Percentiles rank a stretch among this genome's conserved stretches.
Evolutionary conservation across 2,888 invertebrate species (phyloP).

Genomic region (Scaptomyza parva): DNA sequence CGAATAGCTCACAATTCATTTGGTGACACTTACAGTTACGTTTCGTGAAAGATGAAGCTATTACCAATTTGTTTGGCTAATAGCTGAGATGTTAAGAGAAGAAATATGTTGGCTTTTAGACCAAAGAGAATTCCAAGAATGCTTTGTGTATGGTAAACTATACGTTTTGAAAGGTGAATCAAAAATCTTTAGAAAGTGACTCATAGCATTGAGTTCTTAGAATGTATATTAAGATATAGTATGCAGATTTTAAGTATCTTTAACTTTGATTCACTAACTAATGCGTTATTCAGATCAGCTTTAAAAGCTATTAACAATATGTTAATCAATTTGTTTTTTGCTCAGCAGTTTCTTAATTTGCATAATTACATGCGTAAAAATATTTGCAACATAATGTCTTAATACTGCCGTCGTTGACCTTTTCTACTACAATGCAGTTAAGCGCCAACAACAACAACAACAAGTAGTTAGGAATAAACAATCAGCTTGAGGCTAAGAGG

Average conservation of each 20-base stretch:
- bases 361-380: constrained; percentile 5
- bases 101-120: constrained; percentile 18
- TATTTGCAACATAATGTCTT: constrained; percentile 34
- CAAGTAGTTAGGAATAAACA: constrained; percentile 16
- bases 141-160: background rate
- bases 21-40: constrained; percentile 72
- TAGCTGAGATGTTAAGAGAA: constrained; percentile 45
- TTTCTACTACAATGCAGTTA: constrained; percentile 45
- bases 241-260: background rate
- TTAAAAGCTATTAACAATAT: too few species aligned
- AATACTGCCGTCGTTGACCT: constrained; percentile 52
- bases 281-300: too few species aligned
- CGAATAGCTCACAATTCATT: constrained; percentile 25
- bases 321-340: too few species aligned
- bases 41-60: constrained; percentile 25
- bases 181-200: background rate
- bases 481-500: constrained; percentile 28
- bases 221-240: background rate
- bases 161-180: background rate
- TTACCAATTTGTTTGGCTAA: constrained; percentile 31
- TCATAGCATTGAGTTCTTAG: too few species aligned
- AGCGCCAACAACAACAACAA: constrained; percentile 27
- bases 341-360: background rate
- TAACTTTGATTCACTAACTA: too few species aligned
- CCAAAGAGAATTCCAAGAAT: background rate